Conservation (phyloP, 1,140 invertebrate species). For the Caenorhabditis remanei region DNA sequence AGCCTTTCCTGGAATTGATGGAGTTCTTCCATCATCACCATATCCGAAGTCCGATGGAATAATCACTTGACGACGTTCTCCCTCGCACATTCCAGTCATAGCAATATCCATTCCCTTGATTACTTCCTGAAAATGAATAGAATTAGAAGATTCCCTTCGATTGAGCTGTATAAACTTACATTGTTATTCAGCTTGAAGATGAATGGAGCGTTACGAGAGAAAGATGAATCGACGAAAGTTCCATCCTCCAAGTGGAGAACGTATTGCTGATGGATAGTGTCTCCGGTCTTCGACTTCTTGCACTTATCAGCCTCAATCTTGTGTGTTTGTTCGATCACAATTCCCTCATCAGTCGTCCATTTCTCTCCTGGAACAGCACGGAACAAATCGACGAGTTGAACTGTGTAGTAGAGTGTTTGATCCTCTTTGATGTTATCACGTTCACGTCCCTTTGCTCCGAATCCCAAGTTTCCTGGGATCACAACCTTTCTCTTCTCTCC, state of each 20-base stretch:
- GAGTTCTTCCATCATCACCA: slow-evolving; percentile 68
- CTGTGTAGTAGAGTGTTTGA: slow-evolving; percentile 76
- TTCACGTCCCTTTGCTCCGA: slow-evolving; percentile 72
- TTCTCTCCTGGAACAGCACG: slow-evolving; percentile 69
- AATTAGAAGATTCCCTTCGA: neutral
- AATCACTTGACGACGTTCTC: slow-evolving; percentile 74
- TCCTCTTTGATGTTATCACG: slow-evolving; percentile 75
- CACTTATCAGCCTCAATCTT: slow-evolving; percentile 76
- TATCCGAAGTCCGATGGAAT: slow-evolving; percentile 72
- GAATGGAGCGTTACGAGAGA: slow-evolving; percentile 74
- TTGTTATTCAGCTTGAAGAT: slow-evolving; percentile 72
- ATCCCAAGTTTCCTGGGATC: slow-evolving; percentile 74
- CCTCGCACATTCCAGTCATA: slow-evolving; percentile 78
- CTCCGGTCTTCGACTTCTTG: slow-evolving; percentile 72
- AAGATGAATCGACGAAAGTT: slow-evolving; percentile 76
- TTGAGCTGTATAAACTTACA: slow-evolving; percentile 17
- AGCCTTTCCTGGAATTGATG: slow-evolving; percentile 73
- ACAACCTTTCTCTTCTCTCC: slow-evolving; percentile 77
- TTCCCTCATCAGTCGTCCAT: slow-evolving; percentile 76
- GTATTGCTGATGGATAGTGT: slow-evolving; percentile 78
- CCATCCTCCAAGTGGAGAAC: slow-evolving; percentile 75
- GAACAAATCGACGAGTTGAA: slow-evolving; percentile 76
- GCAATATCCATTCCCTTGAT: slow-evolving; percentile 75
- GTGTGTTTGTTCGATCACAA: slow-evolving; percentile 75
- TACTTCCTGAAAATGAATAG: slow-evolving; percentile 68